Percentiles rank a stretch among this genome's conserved stretches.
These are phyloP conservation scores for Seriola rivoliana DNA, from an alignment of 2,113 vertebrate genomes.

Conservation along the genomic window DNA sequence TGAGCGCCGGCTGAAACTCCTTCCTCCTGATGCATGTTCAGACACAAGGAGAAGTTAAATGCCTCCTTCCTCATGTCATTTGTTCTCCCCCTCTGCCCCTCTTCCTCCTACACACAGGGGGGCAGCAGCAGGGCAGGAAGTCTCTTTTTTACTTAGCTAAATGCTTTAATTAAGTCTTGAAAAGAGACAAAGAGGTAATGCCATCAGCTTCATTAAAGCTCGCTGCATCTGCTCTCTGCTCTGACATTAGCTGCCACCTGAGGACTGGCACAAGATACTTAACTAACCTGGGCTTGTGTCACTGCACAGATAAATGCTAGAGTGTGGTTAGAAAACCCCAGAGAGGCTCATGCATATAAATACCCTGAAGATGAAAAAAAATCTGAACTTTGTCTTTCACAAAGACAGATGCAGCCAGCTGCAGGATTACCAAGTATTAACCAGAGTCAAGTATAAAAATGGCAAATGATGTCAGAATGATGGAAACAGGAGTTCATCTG, in stretches of 20 bases:
- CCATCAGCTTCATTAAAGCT: conserved; percentile 74
- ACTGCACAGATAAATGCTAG: conserved; percentile 2
- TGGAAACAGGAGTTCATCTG: conserved; percentile 1
- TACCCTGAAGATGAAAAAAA: not conserved
- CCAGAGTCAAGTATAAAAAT: not conserved
- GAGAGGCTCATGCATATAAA: not conserved
- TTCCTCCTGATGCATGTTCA: conserved; percentile 52
- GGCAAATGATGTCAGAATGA: not conserved
- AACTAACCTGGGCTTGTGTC: conserved; percentile 34
- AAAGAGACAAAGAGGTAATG: conserved; percentile 71
- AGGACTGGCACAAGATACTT: conserved; percentile 28
- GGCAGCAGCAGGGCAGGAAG: conserved; percentile 68
- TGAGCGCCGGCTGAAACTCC: conserved; percentile 34
- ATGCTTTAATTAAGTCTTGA: conserved; percentile 79
- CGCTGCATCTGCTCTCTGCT: conserved; percentile 58
- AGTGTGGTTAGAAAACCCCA: not conserved
- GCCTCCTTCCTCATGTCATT: conserved; percentile 51
- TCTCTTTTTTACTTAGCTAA: conserved; percentile 70
- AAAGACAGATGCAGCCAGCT: not conserved
- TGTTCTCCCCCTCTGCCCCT: conserved; percentile 27
- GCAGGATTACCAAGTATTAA: not conserved
- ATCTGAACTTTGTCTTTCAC: not conserved
- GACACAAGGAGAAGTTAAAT: conserved; percentile 63
- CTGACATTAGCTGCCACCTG: conserved; percentile 42
- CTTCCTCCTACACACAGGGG: conserved; percentile 51